Percentiles rank a stretch among this genome's conserved stretches.
These are phyloP conservation scores for Acropora yongei DNA, from an alignment of 64 coral and sea anemone genomes.

Conservation along the genomic window DNA sequence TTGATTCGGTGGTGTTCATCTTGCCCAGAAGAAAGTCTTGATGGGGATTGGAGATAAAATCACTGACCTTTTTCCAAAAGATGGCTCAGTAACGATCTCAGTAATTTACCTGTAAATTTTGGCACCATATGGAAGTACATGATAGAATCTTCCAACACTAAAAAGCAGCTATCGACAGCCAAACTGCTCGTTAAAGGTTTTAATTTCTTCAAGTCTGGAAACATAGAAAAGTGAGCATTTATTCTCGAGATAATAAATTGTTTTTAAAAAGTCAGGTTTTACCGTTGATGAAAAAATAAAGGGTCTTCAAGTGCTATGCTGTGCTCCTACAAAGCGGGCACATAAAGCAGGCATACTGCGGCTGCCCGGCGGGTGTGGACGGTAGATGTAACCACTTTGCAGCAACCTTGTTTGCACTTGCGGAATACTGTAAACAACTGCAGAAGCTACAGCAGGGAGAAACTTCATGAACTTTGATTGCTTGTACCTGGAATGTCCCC, in stretches of 20 bases:
- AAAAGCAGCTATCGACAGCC: slow-evolving; percentile 35
- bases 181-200: slow-evolving; percentile 33
- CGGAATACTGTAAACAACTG: slow-evolving; percentile 55
- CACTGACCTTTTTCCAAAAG: slow-evolving; percentile 16
- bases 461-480: slow-evolving; percentile 40
- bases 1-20: neutral
- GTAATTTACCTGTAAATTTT: slow-evolving; percentile 38
- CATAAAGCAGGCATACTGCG: slow-evolving; percentile 36
- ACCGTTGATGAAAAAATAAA: slow-evolving; percentile 61
- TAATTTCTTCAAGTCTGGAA: slow-evolving; percentile 57
- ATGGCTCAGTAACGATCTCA: slow-evolving; percentile 15
- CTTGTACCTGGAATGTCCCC: slow-evolving; percentile 74
- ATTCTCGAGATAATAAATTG: slow-evolving; percentile 33
- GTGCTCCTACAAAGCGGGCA: slow-evolving; percentile 36
- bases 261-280: slow-evolving; percentile 55
- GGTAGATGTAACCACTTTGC: slow-evolving; percentile 47
- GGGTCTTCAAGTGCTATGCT: slow-evolving; percentile 38
- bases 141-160: slow-evolving; percentile 23
- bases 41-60: slow-evolving; percentile 23
- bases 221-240: slow-evolving; percentile 40
- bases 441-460: slow-evolving; percentile 22
- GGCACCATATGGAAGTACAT: slow-evolving; percentile 60
- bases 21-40: slow-evolving; percentile 38
- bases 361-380: slow-evolving; percentile 60
- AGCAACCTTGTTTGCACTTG: slow-evolving; percentile 64